These are phyloP conservation scores for Sycophaga agraensis DNA, from an alignment of 1,140 invertebrate species.

Conservation along the genomic window DNA sequence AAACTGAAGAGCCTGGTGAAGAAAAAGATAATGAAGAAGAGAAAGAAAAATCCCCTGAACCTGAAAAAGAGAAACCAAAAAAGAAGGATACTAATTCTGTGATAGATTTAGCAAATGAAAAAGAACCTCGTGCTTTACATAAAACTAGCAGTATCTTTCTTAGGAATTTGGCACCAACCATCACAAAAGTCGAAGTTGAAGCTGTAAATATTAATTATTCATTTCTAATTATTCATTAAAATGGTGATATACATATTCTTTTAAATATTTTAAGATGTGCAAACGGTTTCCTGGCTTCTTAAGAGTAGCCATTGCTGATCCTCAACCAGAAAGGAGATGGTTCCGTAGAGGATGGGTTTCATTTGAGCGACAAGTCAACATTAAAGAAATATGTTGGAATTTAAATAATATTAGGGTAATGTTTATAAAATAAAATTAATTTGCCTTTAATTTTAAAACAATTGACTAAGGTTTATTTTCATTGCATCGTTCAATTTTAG, in stretches of 20 bases:
- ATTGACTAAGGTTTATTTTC: not conserved
- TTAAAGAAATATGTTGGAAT: conserved; percentile 99
- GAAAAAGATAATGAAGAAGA: conserved; percentile 47
- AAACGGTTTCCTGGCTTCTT: conserved; percentile 93
- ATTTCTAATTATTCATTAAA: not conserved
- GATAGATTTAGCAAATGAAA: conserved; percentile 53
- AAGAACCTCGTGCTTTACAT: conserved; percentile 74
- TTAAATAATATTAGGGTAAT: conserved; percentile 90
- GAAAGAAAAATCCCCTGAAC: conserved; percentile 39
- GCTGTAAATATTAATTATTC: conserved; percentile 63
- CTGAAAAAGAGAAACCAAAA: conserved; percentile 38
- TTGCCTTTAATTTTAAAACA: not conserved
- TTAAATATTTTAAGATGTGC: conserved; percentile 71
- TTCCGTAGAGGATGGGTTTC: conserved; percentile 97
- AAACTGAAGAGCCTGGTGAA: conserved; percentile 36
- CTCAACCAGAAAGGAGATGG: conserved; percentile 92
- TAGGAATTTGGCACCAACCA: conserved; percentile 90
- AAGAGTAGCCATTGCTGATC: conserved; percentile 95
- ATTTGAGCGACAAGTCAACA: conserved; percentile 94
- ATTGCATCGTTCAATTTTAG: conserved; percentile 52
- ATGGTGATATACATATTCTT: not conserved
- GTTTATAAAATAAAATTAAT: not conserved
- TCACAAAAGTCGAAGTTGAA: conserved; percentile 96
- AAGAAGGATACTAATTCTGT: conserved; percentile 46
- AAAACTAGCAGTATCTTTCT: conserved; percentile 97